Evolutionary conservation across 2,797 vertebrate species (phyloP), one percentile per base, ranked within the genome.

Genomic region (Clamator glandarius): DNA sequence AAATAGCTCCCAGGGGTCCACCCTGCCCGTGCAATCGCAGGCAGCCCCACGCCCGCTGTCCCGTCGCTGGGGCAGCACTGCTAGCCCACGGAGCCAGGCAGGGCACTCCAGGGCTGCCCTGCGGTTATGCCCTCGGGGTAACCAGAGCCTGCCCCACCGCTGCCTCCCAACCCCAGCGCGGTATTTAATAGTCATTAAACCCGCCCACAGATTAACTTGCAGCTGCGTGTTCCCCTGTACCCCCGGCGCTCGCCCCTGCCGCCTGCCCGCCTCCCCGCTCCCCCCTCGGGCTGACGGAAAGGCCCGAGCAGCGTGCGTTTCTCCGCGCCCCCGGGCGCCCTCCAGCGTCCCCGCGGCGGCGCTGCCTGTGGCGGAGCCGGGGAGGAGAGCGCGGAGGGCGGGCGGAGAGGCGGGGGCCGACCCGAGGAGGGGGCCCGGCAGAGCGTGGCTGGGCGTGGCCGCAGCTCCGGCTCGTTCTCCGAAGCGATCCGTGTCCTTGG

Each of bases 251-350:
- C 1, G 14, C 4, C 54, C 14, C 15, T 39, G 12, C 9, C 39
- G 39, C 10, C 8, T 3, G 7, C 48, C 15, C 19, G 15, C 36
- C 6, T 3, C 8, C 36, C n/a, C 61, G 6, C 15, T 19, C 4
- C 39, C 31, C 31, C 36, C 2, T 2, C 19, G 3, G 19, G 7
- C 39, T 29, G 39, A 29, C 6, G 5, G 36, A 31, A 17, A 8
- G 35, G 7, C 44, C 26, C 9, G 9, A 9, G n/a, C 12, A 7
- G 31, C 5, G 9, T n/a, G n/a, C 39, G 39, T 8, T 12, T 19
- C 51, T 41, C 14, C 61, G 76, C 76, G 58, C 52, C 70, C 21
- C 19, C 39, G 77, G 39, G 86, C 73, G 92, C 96, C 96, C 94
- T 91, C 97, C 93, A 36, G 95, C 94, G 97, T 66, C 52, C 2